These are phyloP conservation scores for Drosophila bunnanda DNA, from an alignment of 2,888 invertebrate genomes.

Conservation along the genomic window DNA sequence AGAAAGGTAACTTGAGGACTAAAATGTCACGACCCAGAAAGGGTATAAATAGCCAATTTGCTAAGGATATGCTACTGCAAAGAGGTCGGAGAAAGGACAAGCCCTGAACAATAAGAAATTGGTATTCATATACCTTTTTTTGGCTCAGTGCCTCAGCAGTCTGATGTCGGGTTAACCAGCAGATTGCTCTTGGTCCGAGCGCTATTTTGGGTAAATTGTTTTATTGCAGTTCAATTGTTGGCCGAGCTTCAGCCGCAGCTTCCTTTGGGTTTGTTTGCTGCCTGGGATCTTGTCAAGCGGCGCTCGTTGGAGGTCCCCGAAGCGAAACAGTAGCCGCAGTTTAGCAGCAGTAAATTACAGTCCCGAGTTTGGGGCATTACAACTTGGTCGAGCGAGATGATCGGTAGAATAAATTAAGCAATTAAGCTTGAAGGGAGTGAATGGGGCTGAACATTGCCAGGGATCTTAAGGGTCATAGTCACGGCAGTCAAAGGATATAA, in stretches of 20 bases:
- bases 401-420: neutral
- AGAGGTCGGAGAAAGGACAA: neutral
- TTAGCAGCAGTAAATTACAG: conserved; percentile 50
- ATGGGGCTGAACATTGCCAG: neutral
- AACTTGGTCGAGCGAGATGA: conserved; percentile 13
- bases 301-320: conserved; percentile 81
- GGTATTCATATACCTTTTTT: too few species aligned
- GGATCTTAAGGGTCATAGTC: too few species aligned
- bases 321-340: conserved; percentile 43
- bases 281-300: conserved; percentile 77
- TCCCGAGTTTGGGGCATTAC: conserved; percentile 21
- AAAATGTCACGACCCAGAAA: neutral
- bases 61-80: neutral
- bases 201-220: conserved; percentile 83
- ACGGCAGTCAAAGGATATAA: neutral
- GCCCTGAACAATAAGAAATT: neutral
- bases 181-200: conserved; percentile 76
- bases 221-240: conserved; percentile 83
- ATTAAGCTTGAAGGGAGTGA: neutral
- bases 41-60: neutral
- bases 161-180: conserved; percentile 46
- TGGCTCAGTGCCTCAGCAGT: conserved; percentile 18
- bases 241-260: conserved; percentile 40
- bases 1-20: neutral
- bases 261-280: conserved; percentile 46